Evolutionary conservation across 2,888 invertebrate genomes (phyloP).

Genomic region (Caenorhabditis japonica): DNA sequence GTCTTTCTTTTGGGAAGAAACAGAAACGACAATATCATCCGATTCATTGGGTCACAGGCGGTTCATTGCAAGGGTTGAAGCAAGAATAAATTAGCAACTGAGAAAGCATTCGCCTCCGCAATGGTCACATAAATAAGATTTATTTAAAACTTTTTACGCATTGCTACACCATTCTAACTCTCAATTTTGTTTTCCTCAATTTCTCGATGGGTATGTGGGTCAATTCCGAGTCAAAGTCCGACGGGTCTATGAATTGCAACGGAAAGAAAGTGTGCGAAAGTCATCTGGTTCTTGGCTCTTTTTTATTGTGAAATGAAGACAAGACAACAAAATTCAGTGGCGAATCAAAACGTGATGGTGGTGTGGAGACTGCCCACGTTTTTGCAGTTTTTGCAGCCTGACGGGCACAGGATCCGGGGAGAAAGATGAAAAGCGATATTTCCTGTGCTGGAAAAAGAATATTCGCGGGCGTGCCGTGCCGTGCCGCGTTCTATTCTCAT

Average conservation of each 20-base stretch:
- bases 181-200: constrained; percentile 11
- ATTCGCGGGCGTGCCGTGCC: no score
- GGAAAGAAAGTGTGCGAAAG: constrained; percentile 48
- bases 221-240: constrained; percentile 7
- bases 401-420: constrained; percentile 1
- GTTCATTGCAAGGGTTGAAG: neutral
- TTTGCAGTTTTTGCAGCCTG: no score
- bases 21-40: no score
- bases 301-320: constrained; percentile 22
- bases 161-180: constrained; percentile 22
- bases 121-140: neutral
- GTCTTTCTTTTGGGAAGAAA: constrained; percentile 5
- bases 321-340: constrained; percentile 19
- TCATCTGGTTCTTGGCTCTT: constrained; percentile 39
- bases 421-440: constrained; percentile 23
- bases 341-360: constrained; percentile 10
- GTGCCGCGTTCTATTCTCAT: no score
- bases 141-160: constrained; percentile 6
- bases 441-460: constrained; percentile 6
- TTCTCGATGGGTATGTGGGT: no score
- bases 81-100: no score
- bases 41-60: constrained; percentile 20
- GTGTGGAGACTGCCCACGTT: constrained; percentile 2
- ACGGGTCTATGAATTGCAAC: no score
- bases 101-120: no score